Evolutionary conservation across 1,140 invertebrate species (phyloP).

Genomic region (Lordiphosa clarofinis): DNA sequence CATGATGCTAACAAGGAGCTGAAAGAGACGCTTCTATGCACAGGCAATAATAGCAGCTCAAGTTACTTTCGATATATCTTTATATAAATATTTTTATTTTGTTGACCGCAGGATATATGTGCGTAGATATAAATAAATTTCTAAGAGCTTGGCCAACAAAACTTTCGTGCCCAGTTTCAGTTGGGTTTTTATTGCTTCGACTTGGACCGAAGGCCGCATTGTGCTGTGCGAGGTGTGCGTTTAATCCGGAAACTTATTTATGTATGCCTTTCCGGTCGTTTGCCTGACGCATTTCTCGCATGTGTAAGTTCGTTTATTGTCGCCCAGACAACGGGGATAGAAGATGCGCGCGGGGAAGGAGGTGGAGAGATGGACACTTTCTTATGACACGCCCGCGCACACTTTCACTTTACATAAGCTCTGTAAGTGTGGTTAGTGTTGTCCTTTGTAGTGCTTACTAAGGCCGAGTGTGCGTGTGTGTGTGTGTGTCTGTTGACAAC

Average conservation of each 20-base stretch:
- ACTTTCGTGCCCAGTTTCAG: slow-evolving; percentile 57
- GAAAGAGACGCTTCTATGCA: no score
- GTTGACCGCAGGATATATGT: slow-evolving; percentile 3
- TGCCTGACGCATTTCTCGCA: slow-evolving; percentile 66
- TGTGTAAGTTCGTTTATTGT: slow-evolving; percentile 25
- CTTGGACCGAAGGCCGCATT: slow-evolving; percentile 25
- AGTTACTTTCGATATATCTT: no score
- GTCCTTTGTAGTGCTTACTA: slow-evolving; percentile 54
- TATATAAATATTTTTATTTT: no score
- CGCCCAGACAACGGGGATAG: slow-evolving; percentile 19
- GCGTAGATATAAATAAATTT: slow-evolving; percentile 1
- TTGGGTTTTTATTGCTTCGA: slow-evolving; percentile 58
- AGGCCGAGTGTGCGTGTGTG: slow-evolving; percentile 20
- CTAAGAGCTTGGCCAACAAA: slow-evolving; percentile 11
- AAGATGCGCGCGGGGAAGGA: background rate
- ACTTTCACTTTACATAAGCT: slow-evolving; percentile 75
- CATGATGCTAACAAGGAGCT: no score
- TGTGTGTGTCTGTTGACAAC: slow-evolving; percentile 73
- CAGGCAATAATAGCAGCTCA: no score
- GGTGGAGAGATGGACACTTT: slow-evolving; percentile 40
- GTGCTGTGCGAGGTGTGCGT: slow-evolving; percentile 37
- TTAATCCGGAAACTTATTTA: slow-evolving; percentile 77
- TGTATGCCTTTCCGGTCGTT: slow-evolving; percentile 74
- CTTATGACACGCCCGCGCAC: slow-evolving; percentile 70
- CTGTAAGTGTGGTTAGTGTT: slow-evolving; percentile 7